Percentiles rank a stretch among this genome's conserved stretches.
These are phyloP conservation scores for Erethizon dorsatum DNA, from an alignment of 2,797 vertebrate genomes.

Conservation along the genomic window DNA sequence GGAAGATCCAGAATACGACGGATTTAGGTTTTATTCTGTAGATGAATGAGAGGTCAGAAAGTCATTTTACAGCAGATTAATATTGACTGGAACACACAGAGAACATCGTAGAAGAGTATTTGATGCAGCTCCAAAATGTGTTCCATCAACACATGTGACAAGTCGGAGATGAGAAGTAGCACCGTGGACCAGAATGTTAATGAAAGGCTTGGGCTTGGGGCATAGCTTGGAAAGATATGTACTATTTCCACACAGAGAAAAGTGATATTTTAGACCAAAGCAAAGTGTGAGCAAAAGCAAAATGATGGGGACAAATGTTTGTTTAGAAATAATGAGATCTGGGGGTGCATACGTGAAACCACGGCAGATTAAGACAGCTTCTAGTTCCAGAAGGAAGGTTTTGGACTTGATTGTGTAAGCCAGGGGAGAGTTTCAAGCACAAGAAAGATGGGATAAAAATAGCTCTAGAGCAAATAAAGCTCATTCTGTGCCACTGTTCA, in stretches of 20 bases:
- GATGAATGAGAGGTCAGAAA: background rate
- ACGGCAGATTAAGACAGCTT: background rate
- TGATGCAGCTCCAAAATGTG: background rate
- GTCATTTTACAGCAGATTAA: background rate
- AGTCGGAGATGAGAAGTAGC: conserved; percentile 12
- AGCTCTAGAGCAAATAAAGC: conserved; percentile 65
- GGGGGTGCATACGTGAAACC: background rate
- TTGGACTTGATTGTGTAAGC: background rate
- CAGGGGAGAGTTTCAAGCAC: conserved; percentile 23
- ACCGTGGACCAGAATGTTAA: background rate
- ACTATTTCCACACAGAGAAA: background rate
- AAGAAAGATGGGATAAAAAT: conserved; percentile 65
- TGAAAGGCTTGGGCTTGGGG: background rate
- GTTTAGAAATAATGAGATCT: conserved; percentile 51
- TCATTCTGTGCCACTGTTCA: background rate
- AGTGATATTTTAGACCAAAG: background rate
- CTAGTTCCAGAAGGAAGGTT: conserved; percentile 54
- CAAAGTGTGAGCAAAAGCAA: background rate
- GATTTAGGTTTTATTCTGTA: conserved; percentile 33
- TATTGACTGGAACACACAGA: conserved; percentile 46
- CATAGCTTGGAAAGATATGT: background rate
- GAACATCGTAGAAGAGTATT: conserved; percentile 13
- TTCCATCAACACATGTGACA: background rate
- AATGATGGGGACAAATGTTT: conserved; percentile 15
- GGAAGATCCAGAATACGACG: conserved; percentile 27